Evolutionary conservation across 1,140 invertebrate species (phyloP).

Genomic region (Dolichoris vasculosae): DNA sequence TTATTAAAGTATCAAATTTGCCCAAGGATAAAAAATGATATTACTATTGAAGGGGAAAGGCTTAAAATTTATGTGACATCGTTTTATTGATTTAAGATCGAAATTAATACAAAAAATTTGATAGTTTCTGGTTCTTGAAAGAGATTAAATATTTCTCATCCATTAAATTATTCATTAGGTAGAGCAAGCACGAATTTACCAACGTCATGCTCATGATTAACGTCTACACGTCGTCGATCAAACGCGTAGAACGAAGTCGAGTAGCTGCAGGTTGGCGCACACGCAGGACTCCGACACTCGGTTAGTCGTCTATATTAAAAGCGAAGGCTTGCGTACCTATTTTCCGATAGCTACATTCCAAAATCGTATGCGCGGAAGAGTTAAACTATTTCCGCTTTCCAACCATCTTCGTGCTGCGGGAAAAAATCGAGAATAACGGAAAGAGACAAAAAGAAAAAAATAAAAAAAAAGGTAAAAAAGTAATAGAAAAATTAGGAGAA

Average conservation of each 20-base stretch:
- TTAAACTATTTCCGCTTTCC: not conserved
- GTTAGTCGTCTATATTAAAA: too few species aligned
- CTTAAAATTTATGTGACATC: not conserved
- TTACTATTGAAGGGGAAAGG: not conserved
- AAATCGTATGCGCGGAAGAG: not conserved
- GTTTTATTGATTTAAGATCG: not conserved
- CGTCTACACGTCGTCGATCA: constrained; percentile 3
- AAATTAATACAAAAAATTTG: not conserved
- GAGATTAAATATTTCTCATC: not conserved
- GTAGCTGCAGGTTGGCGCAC: too few species aligned
- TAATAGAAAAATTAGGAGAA: too few species aligned
- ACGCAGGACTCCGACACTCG: not conserved
- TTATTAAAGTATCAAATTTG: not conserved
- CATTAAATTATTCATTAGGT: not conserved
- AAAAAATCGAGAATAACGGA: constrained; percentile 33
- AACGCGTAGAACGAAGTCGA: not conserved
- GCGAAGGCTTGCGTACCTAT: not conserved
- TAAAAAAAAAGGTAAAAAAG: too few species aligned
- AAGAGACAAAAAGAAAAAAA: too few species aligned
- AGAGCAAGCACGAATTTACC: not conserved
- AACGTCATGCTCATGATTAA: not conserved
- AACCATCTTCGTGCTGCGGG: not conserved
- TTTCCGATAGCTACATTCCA: not conserved
- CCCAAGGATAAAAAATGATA: not conserved
- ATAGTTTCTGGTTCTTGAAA: not conserved